A percentile compares a stretch with the other conserved stretches of the same genome.
These are phyloP conservation scores for Bradypus variegatus DNA, from an alignment of 2,797 vertebrate species.

Conservation along the genomic window DNA sequence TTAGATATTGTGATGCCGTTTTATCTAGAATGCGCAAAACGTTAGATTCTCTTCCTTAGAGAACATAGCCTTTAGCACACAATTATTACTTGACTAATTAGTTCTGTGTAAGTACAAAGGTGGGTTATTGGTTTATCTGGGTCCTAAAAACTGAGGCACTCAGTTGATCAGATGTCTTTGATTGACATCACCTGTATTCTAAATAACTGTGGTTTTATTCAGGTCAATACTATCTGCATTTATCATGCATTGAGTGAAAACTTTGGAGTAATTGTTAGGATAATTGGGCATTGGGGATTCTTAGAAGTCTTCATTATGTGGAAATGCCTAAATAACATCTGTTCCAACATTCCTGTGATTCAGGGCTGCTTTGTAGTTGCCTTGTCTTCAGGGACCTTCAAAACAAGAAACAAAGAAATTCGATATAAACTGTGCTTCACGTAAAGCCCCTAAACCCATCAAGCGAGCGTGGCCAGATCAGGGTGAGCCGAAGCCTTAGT, in stretches of 20 bases:
- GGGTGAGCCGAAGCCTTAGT: not conserved
- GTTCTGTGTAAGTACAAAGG: constrained; percentile 61
- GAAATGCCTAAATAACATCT: constrained; percentile 73
- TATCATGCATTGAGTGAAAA: constrained; percentile 67
- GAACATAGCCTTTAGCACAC: constrained; percentile 21
- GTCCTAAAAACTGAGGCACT: constrained; percentile 26
- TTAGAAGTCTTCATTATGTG: constrained; percentile 76
- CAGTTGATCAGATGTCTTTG: constrained; percentile 64
- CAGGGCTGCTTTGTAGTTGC: constrained; percentile 74
- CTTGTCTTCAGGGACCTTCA: constrained; percentile 69
- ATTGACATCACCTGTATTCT: constrained; percentile 64
- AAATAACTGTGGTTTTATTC: constrained; percentile 60
- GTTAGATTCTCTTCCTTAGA: constrained; percentile 49
- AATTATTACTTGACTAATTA: constrained; percentile 64
- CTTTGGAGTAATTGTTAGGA: constrained; percentile 68
- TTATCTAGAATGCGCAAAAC: constrained; percentile 52
- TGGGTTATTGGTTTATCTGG: constrained; percentile 60
- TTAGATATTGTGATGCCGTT: not conserved
- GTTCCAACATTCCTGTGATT: constrained; percentile 72
- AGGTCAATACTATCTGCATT: constrained; percentile 68
- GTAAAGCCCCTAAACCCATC: constrained; percentile 63
- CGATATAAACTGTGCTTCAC: constrained; percentile 63
- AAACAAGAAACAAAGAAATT: constrained; percentile 69
- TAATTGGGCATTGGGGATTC: constrained; percentile 78
- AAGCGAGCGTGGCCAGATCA: constrained; percentile 41